phyloP scores from a whole-genome alignment of 2,797 vertebrate species.

The Botia almorhae region DNA sequence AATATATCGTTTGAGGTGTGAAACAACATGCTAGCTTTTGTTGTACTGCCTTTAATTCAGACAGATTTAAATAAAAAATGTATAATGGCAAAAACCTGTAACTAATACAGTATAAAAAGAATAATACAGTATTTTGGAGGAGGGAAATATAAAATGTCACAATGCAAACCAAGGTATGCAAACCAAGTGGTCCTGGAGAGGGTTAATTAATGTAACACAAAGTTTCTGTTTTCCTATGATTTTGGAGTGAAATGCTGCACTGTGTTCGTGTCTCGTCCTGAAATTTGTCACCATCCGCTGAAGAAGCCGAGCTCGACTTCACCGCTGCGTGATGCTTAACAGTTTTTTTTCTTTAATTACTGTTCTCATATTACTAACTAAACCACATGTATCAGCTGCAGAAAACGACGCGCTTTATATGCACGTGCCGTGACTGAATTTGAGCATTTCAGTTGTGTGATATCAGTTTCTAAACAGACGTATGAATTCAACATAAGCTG shows the following conservation, averaged over 20 bases:
- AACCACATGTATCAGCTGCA: not conserved
- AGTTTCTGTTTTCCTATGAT: not conserved
- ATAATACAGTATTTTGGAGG: not conserved
- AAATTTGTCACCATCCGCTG: not conserved
- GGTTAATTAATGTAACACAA: not conserved
- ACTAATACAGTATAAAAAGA: not conserved
- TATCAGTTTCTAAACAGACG: not conserved
- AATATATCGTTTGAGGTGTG: too few relatives aligned
- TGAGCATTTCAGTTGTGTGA: slow-evolving; percentile 9
- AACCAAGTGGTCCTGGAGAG: not conserved
- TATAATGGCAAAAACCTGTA: not conserved
- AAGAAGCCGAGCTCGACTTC: not conserved
- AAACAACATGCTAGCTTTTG: not conserved
- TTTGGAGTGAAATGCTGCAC: not conserved
- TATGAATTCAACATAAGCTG: not conserved
- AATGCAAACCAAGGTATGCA: not conserved
- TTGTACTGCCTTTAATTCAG: not conserved
- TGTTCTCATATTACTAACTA: not conserved
- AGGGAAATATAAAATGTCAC: not conserved
- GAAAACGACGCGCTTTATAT: not conserved
- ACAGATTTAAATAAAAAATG: not conserved
- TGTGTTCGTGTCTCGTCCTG: not conserved
- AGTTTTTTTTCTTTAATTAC: not conserved
- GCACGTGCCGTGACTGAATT: not conserved
- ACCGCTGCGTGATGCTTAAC: slow-evolving; percentile 16